Conservation (phyloP, 2,797 vertebrate species). For the Gobio occitaniae region DNA sequence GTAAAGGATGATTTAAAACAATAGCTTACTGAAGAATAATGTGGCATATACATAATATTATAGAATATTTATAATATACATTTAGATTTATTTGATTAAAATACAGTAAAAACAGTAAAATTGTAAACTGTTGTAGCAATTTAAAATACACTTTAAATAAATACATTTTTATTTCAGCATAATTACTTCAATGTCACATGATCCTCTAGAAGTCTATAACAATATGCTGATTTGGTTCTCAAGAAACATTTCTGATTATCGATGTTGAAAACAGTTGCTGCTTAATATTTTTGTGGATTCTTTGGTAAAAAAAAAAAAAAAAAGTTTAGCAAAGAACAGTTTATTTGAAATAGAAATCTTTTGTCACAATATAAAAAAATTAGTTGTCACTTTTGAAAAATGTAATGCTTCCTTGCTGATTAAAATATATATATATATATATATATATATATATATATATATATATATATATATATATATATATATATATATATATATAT, state of each 20-base stretch:
- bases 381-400: neutral
- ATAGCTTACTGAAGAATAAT: neutral
- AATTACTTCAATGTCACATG: neutral
- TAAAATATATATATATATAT: too few species aligned
- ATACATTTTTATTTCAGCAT: neutral
- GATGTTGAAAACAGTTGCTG: neutral
- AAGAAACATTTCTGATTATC: neutral
- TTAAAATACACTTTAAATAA: too few species aligned
- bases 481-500: too few species aligned
- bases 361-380: neutral
- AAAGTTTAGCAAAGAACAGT: neutral
- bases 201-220: neutral
- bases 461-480: too few species aligned
- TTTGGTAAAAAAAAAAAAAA: neutral
- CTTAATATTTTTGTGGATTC: neutral
- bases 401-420: neutral
- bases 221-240: neutral
- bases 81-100: neutral
- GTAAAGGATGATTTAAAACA: neutral
- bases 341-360: neutral
- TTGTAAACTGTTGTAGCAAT: neutral
- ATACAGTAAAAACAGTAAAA: too few species aligned
- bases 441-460: too few species aligned
- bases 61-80: neutral
- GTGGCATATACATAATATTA: neutral